A percentile compares a stretch with the other conserved stretches of the same genome.
phyloP scores from a whole-genome alignment of 2,797 vertebrate genomes.

The Enteromius mattozi region DNA sequence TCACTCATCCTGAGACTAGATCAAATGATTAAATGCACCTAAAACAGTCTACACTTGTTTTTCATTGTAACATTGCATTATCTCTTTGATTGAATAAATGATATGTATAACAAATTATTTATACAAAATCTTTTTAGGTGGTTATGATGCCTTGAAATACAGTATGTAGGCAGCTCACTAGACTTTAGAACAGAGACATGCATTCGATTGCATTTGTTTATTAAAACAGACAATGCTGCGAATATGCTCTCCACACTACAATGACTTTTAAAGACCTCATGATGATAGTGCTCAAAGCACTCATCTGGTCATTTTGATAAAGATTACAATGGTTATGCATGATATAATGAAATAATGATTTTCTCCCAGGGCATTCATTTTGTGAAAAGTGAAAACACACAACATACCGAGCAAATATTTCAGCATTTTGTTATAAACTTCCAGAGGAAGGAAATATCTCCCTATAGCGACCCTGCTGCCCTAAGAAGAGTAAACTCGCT shows the following conservation, averaged over 20 bases:
- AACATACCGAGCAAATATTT: not conserved
- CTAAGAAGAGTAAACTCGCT: constrained; percentile 1
- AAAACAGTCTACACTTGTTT: not conserved
- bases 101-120: not conserved
- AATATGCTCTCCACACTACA: constrained; percentile 12
- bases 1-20: constrained; percentile 8
- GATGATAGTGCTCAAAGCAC: constrained; percentile 18
- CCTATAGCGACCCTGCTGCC: constrained; percentile 6
- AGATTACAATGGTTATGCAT: constrained; percentile 35
- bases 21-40: not conserved
- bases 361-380: constrained; percentile 26
- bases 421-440: constrained; percentile 21
- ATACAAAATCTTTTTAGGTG: not conserved
- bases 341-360: constrained; percentile 19
- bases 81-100: not conserved
- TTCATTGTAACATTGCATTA: not conserved
- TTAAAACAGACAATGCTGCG: constrained; percentile 8
- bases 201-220: not conserved
- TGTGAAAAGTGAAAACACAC: not conserved
- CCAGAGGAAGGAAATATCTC: not conserved
- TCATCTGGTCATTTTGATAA: constrained; percentile 38
- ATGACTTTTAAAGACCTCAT: constrained; percentile 25
- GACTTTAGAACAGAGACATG: not conserved
- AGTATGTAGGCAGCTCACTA: not conserved
- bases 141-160: not conserved